Conservation (phyloP, 2,888 invertebrate species). For the Tineola bisselliella region DNA sequence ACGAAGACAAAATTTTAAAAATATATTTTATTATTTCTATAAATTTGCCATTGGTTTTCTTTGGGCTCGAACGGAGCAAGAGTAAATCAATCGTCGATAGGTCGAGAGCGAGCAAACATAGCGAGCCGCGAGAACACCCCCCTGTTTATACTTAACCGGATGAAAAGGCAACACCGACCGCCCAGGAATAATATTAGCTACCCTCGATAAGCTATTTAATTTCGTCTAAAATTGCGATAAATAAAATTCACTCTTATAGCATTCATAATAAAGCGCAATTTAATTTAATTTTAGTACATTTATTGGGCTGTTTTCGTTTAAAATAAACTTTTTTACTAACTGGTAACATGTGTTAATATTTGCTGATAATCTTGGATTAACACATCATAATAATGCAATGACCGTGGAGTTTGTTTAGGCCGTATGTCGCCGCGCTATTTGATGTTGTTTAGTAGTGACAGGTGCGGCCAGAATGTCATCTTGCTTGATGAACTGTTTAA, state of each 20-base stretch:
- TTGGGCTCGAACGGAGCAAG: slow-evolving; percentile 21
- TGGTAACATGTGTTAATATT: slow-evolving; percentile 69
- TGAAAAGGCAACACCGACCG: slow-evolving; percentile 67
- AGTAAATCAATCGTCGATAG: slow-evolving; percentile 55
- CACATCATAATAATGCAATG: slow-evolving; percentile 68
- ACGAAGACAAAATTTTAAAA: not conserved
- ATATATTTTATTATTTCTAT: slow-evolving; percentile 6
- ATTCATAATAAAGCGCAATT: slow-evolving; percentile 28
- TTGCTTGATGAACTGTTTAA: not conserved
- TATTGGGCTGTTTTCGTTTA: slow-evolving; percentile 25
- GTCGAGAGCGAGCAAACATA: slow-evolving; percentile 48
- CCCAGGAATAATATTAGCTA: slow-evolving; percentile 67
- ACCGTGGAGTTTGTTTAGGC: slow-evolving; percentile 60
- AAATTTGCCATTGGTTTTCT: not conserved
- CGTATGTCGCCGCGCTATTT: slow-evolving; percentile 55
- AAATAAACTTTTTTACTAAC: slow-evolving; percentile 53
- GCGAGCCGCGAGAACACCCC: slow-evolving; percentile 56
- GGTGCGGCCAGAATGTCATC: slow-evolving; percentile 48
- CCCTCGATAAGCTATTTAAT: slow-evolving; percentile 61
- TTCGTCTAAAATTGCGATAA: slow-evolving; percentile 24
- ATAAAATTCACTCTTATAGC: slow-evolving; percentile 30
- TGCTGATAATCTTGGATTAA: slow-evolving; percentile 67
- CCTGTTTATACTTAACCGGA: slow-evolving; percentile 66
- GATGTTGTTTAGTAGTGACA: slow-evolving; percentile 52
- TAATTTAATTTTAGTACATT: slow-evolving; percentile 17